Evolutionary conservation across 2,797 vertebrate species (phyloP).

Genomic region (Sebastes nivosus): DNA sequence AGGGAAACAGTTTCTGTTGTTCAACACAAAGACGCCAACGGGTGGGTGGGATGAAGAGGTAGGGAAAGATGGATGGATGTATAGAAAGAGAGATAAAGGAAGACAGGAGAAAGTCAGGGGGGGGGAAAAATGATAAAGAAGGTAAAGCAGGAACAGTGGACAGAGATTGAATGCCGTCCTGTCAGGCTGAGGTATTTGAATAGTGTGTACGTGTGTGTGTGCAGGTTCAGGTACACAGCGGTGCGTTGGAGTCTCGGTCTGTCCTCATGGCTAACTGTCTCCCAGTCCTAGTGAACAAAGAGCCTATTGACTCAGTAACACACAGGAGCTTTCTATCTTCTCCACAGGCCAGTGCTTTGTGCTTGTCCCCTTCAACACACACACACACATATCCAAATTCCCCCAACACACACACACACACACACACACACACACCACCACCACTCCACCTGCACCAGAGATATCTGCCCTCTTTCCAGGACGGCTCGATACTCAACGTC

Average conservation of each 20-base stretch:
- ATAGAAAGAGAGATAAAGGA: not conserved
- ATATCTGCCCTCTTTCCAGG: not conserved
- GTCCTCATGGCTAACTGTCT: slow-evolving; percentile 83
- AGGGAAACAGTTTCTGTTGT: slow-evolving; percentile 63
- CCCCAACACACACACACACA: not conserved
- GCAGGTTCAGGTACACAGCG: slow-evolving; percentile 85
- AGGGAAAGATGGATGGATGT: slow-evolving; percentile 2
- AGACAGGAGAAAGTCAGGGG: not conserved
- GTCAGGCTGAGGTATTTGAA: slow-evolving; percentile 28
- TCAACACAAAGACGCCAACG: slow-evolving; percentile 62
- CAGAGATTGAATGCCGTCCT: slow-evolving; percentile 23
- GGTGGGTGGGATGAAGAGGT: slow-evolving; percentile 20
- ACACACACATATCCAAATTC: slow-evolving; percentile 9
- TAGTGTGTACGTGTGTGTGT: slow-evolving; percentile 31
- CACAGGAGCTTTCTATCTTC: slow-evolving; percentile 75
- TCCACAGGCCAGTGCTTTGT: slow-evolving; percentile 83
- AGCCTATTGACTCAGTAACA: slow-evolving; percentile 88
- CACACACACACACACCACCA: not conserved
- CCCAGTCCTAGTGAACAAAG: slow-evolving; percentile 89
- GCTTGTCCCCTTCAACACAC: slow-evolving; percentile 18
- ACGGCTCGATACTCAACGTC: not conserved
- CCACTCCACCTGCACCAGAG: slow-evolving; percentile 40
- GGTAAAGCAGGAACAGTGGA: slow-evolving; percentile 1
- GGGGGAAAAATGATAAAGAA: slow-evolving; percentile 1
- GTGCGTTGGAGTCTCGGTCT: slow-evolving; percentile 74